Evolutionary conservation across 2,113 vertebrate genomes (phyloP).

Genomic region (Merops nubicus): DNA sequence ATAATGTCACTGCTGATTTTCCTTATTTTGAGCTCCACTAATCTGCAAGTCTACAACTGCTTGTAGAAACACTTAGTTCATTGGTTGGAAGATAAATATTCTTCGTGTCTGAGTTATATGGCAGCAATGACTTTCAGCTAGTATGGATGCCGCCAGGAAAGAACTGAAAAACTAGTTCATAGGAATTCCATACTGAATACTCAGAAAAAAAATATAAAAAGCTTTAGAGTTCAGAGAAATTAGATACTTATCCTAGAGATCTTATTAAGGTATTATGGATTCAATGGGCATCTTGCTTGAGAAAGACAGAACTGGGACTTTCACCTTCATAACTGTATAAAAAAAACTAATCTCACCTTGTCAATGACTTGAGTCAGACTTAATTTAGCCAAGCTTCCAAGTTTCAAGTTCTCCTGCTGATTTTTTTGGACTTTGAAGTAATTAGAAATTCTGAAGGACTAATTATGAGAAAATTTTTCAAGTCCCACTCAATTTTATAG

Average conservation of each 20-base stretch:
- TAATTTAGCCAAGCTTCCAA: not conserved
- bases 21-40: not conserved
- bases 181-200: not conserved
- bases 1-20: not conserved
- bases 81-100: not conserved
- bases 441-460: not conserved
- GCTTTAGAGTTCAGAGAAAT: not conserved
- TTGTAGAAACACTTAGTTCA: not conserved
- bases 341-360: not conserved
- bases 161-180: not conserved
- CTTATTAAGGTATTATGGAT: not conserved
- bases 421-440: not conserved
- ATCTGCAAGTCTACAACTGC: not conserved
- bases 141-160: not conserved
- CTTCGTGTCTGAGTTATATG: not conserved
- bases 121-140: not conserved
- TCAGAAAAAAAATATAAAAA: not conserved
- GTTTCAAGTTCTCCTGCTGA: not conserved
- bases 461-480: not conserved
- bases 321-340: not conserved
- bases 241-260: not conserved
- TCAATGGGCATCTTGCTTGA: not conserved
- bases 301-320: not conserved
- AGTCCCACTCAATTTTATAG: not conserved
- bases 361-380: not conserved